A percentile compares a stretch with the other conserved stretches of the same genome.
Evolutionary conservation across 2,113 vertebrate genomes (phyloP).

Genomic region (Trichechus manatus): DNA sequence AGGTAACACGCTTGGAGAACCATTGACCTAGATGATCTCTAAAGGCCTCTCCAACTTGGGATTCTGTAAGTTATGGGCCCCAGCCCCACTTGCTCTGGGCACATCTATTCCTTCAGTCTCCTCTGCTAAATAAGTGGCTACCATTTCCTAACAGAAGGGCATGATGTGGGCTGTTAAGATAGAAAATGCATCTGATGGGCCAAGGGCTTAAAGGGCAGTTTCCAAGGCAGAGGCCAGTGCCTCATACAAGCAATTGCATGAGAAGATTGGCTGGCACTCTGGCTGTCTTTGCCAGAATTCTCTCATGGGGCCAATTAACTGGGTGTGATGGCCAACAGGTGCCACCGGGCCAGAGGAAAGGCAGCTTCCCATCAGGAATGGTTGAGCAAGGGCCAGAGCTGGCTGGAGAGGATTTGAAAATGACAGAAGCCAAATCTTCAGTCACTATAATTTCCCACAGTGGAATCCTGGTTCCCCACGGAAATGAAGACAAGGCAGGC

Average conservation of each 20-base stretch:
- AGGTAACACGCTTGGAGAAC: not conserved
- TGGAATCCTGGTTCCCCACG: not conserved
- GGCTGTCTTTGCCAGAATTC: constrained; percentile 8
- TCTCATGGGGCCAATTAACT: not conserved
- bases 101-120: not conserved
- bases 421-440: not conserved
- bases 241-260: not conserved
- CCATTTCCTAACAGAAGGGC: not conserved
- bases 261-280: not conserved
- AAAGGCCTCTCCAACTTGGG: not conserved
- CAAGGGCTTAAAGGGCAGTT: not conserved
- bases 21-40: not conserved
- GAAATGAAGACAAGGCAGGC: not conserved
- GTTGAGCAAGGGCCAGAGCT: constrained; percentile 17
- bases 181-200: not conserved
- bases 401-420: constrained; percentile 27
- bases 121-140: not conserved
- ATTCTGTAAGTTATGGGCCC: not conserved
- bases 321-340: constrained; percentile 22
- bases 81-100: not conserved
- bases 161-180: too few relatives aligned
- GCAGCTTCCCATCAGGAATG: not conserved
- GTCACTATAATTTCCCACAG: not conserved
- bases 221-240: not conserved
- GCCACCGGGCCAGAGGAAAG: constrained; percentile 11